A percentile compares a stretch with the other conserved stretches of the same genome.
These are phyloP conservation scores for Mythimna lalbum DNA, from an alignment of 2,888 invertebrate species.

Conservation along the genomic window DNA sequence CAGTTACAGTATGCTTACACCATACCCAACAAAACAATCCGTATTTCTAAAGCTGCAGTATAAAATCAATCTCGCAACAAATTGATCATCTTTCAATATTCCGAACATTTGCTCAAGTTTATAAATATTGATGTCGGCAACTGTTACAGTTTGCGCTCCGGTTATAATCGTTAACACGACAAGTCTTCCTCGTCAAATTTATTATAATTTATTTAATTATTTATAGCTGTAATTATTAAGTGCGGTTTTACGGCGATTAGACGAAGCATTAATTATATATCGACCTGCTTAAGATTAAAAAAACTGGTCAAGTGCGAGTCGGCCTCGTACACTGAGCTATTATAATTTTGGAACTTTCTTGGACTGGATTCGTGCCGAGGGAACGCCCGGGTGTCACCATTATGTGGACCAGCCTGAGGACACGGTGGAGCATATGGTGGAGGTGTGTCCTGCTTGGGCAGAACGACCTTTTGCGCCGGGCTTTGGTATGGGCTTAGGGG, in stretches of 20 bases:
- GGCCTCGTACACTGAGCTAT: no score
- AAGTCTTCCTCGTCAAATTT: conserved; percentile 14
- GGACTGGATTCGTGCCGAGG: no score
- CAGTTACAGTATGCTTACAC: no score
- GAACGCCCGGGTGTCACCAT: no score
- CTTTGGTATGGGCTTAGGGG: no score
- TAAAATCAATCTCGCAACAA: conserved; percentile 23
- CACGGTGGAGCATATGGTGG: no score
- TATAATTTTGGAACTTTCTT: no score
- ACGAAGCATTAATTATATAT: not conserved
- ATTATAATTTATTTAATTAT: conserved; percentile 28
- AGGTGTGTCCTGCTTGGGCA: no score
- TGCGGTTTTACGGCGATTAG: not conserved
- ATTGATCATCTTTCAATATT: conserved; percentile 18
- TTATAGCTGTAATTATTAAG: conserved; percentile 18
- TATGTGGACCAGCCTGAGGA: no score
- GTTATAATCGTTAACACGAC: not conserved
- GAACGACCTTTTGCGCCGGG: no score
- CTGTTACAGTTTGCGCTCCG: conserved; percentile 12
- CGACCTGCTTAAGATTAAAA: not conserved
- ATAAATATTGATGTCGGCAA: conserved; percentile 40
- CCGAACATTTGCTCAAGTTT: not conserved
- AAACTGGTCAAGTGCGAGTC: no score
- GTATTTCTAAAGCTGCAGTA: not conserved
- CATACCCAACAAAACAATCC: no score